Evolutionary conservation across 92 coral and sea anemone species (phyloP), one percentile per base, ranked within the genome.

Genomic region (Chrysogorgia sp.): DNA sequence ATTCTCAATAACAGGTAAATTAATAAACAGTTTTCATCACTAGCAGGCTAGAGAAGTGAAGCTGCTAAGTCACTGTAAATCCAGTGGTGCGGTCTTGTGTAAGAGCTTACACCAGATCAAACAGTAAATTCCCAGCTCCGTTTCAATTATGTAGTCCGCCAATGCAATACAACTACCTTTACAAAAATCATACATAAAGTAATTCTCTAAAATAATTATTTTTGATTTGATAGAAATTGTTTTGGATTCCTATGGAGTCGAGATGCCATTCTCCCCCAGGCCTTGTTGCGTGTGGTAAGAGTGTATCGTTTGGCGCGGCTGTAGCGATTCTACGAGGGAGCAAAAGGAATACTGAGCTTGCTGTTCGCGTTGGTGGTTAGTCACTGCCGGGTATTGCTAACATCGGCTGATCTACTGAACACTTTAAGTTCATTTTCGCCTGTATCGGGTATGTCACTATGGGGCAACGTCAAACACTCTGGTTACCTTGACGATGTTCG

Each of bases 191-290:
- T n/a, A n/a, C n/a, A n/a, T n/a, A n/a, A n/a, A n/a, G n/a, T n/a
- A n/a, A n/a, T n/a, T n/a, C n/a, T n/a, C n/a, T n/a, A n/a, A n/a
- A n/a, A 14, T 3, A 3, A 12, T 57, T 57, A 1, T 57, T 57
- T 23, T 6, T 57, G 1, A 23, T 57, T 57, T 15, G 31, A 3
- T 57, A 72, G 79, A 72, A 53, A 72, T 72, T 21, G 66, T 72
- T 21, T 65, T 72, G 37, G 65, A 31, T 52, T 53, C 79, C 7
- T 31, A 32, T 17, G 86, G 81, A 79, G 28, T 78, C 76, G 74
- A 86, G 24, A 96, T 96, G 99, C 84, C 85, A 5, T 88, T 96
- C 82, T 96, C 99, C 10, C 99, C 99, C 35, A 96, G 97, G 99
- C 97, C 26, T 77, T 96, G 19, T 92, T 96, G 23, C 94, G 99